A percentile compares a stretch with the other conserved stretches of the same genome.
phyloP scores from a whole-genome alignment of 2,113 vertebrate species.

The Dasyurus viverrinus region DNA sequence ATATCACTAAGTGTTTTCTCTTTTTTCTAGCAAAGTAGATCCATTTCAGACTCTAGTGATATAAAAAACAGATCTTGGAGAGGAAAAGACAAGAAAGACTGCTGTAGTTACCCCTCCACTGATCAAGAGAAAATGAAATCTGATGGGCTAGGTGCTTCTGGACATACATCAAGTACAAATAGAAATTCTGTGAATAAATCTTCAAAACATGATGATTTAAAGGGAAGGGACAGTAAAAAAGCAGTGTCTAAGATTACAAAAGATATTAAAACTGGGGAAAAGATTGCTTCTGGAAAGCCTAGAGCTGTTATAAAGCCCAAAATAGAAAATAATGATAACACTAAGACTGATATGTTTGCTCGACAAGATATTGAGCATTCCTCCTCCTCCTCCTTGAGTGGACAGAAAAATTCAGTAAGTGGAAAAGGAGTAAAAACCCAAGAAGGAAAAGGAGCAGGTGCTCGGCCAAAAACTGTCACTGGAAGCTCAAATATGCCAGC shows the following conservation, averaged over 20 bases:
- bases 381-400: constrained; percentile 79
- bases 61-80: constrained; percentile 81
- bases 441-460: constrained; percentile 87
- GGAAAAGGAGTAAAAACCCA: constrained; percentile 83
- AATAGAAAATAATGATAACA: constrained; percentile 85
- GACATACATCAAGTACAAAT: constrained; percentile 82
- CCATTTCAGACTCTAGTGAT: constrained; percentile 80
- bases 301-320: constrained; percentile 86
- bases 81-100: constrained; percentile 77
- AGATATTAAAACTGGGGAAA: constrained; percentile 86
- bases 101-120: constrained; percentile 72
- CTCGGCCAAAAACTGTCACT: constrained; percentile 89
- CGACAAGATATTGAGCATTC: constrained; percentile 82
- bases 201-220: constrained; percentile 86
- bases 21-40: constrained; percentile 82
- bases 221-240: constrained; percentile 88
- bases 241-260: constrained; percentile 80
- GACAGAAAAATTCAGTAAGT: constrained; percentile 83
- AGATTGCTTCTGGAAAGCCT: constrained; percentile 84
- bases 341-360: constrained; percentile 79
- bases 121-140: constrained; percentile 94
- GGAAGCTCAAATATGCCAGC: constrained; percentile 80
- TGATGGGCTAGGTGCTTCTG: constrained; percentile 91
- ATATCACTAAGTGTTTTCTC: constrained; percentile 55
- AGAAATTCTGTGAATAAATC: constrained; percentile 86